Evolutionary conservation across 2,888 invertebrate species (phyloP), one percentile per base, ranked within the genome.

Genomic region (Coelinius sp.): DNA sequence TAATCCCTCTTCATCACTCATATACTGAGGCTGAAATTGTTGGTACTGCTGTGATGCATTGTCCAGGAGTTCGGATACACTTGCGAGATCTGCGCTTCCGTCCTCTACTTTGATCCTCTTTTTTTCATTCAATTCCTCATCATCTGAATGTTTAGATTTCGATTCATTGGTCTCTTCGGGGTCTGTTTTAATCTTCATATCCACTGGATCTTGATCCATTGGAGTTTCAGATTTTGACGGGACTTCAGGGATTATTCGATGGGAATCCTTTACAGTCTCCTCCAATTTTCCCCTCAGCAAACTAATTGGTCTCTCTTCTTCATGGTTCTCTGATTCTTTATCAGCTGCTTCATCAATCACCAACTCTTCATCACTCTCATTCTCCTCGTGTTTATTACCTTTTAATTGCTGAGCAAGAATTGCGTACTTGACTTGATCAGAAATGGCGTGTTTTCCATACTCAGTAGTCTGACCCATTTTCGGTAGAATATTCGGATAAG

Each of bases 401-500:
- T 94, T 94, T 1, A 95, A 88, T 80, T 95, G 95, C 78, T 95
- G 94, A 14, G 95, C 93, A 76, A 95, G 83, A 59, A 95, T 92
- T 0, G 95, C 95, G 78, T 92, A 93, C 81, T 94, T 94, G 0
- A 95, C 90, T 80, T 93, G 92, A 76, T 92, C 92, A 0, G 91
- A 92, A 22, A 92, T 91, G 10, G 84, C 75, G 79, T 84, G 82
- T 88, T 83, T 75, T 82, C 86, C 46, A 86, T 89, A 59, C 84
- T 82, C 20, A 86, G 89, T 8, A 88, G 89, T 67, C 52, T 80
- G 75, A 7, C 80, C 81, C 0, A 75, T 74, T 31, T 82, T 84
- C 1, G 84, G 82, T 12, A 83, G 59, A 7, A 82, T 80, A 5
- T 53, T 81, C 0, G 79, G 73, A 62, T 80, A 83, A 1, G 80